Evolutionary conservation across 2,797 vertebrate species (phyloP), one percentile per base, ranked within the genome.

Genomic region (Phyllotis vaccarum): DNA sequence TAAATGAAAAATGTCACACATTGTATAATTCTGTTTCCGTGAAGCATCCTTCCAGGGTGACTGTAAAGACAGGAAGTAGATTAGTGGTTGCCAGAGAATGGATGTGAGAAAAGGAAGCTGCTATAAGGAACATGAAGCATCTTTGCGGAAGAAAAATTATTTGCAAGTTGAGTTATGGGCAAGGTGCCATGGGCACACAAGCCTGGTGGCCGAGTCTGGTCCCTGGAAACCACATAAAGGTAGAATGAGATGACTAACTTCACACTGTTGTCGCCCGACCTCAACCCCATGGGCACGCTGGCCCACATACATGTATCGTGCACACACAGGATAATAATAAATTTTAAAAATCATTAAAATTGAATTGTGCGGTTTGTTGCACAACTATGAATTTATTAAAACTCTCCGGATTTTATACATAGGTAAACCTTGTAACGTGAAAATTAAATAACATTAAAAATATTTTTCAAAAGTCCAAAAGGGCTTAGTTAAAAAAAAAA

Each of bases 321-420:
- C 37, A 56, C 11, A 24, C 34, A 37, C 34, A 37, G 49, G 54
- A 13, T 79, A 14, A 80, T 56, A 56, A 24, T 27, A 58, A 14
- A 27, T 74, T 13, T 74, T 74, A 74, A 29, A 70, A 74, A 58
- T 13, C 79, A 82, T 40, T 82, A 82, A 29, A 60, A 82, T 82
- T 29, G 24, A 40, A 82, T 60, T 60, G 27, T 82, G 7, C 7
- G 70, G 46, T 60, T 66, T 40, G 43, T 54, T 60, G 49, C 8
- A 60, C 49, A 91, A 37, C 16, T 88, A 16, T 62, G 91, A 78
- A 49, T 43, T 91, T 24, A 40, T 37, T 40, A 17, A 82, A 60
- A 40, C 21, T 76, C 95, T n/a, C 94, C 62, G 60, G 70, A 82
- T 68, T 60, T 92, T 66, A 95, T 43, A 68, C 22, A 91, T 85